Evolutionary conservation across 2,888 invertebrate genomes (phyloP).

Genomic region (Nymphalis urticae): DNA sequence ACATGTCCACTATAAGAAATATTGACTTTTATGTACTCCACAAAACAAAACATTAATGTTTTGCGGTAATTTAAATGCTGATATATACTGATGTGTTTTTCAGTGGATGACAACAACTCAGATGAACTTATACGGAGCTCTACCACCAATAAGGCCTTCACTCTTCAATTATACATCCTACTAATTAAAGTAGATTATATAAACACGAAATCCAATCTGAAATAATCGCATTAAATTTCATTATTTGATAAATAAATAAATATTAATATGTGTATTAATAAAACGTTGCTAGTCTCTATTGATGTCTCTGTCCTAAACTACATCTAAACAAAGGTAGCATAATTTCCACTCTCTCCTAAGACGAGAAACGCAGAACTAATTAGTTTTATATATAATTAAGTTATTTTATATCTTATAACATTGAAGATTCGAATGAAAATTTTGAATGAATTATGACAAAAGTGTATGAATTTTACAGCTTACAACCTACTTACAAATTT

Average conservation of each 20-base stretch:
- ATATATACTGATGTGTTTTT: no score
- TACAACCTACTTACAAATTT: no score
- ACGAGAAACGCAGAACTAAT: conserved; percentile 14
- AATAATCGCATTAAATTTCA: not conserved
- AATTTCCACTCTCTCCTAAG: conserved; percentile 55
- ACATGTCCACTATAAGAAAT: no score
- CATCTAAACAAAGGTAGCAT: conserved; percentile 67
- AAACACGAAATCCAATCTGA: not conserved
- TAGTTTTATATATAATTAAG: not conserved
- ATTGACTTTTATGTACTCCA: no score
- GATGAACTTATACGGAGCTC: no score
- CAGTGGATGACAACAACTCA: no score
- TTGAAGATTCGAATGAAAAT: not conserved
- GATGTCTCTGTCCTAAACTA: conserved; percentile 52
- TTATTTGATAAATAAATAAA: not conserved
- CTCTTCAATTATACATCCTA: no score
- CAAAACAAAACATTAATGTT: no score
- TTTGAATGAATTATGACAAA: not conserved
- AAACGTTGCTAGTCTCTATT: conserved; percentile 44
- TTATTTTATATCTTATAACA: not conserved
- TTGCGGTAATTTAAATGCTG: no score
- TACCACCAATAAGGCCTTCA: no score
- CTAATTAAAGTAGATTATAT: not conserved
- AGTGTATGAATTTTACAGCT: no score
- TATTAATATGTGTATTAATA: not conserved